Evolutionary conservation across 1,140 invertebrate genomes (phyloP).

Genomic region (Bombus ignitus): DNA sequence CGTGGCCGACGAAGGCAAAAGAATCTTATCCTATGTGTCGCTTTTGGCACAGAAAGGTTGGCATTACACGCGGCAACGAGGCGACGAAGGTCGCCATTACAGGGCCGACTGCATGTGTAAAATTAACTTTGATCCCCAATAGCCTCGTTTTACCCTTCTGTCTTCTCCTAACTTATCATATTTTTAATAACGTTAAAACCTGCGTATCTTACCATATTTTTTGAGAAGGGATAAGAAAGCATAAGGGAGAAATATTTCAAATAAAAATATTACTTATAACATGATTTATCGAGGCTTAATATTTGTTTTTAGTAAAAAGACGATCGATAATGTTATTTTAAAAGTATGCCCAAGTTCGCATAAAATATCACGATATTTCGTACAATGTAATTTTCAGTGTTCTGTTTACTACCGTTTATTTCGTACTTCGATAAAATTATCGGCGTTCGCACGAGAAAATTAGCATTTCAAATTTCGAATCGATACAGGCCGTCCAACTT

Average conservation of each 20-base stretch:
- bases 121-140: constrained; percentile 52
- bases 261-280: no score
- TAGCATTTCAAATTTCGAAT: constrained; percentile 28
- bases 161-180: constrained; percentile 1
- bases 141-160: constrained; percentile 30
- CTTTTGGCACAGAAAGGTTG: constrained; percentile 53
- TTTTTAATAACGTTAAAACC: constrained; percentile 1
- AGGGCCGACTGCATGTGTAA: constrained; percentile 39
- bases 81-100: constrained; percentile 50
- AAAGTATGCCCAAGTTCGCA: not conserved
- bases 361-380: not conserved
- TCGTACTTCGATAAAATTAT: constrained; percentile 1
- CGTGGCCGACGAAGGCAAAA: constrained; percentile 5
- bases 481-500: not conserved
- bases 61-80: constrained; percentile 37
- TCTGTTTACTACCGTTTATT: constrained; percentile 14
- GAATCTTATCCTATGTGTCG: constrained; percentile 38
- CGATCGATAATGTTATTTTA: not conserved
- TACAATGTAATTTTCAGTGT: constrained; percentile 4
- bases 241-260: not conserved
- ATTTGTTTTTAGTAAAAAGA: not conserved
- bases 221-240: not conserved
- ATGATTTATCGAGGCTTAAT: not conserved
- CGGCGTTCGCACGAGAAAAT: not conserved
- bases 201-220: not conserved